Evolutionary conservation across 2,888 invertebrate genomes (phyloP).

Genomic region (Crepidodera aurea): DNA sequence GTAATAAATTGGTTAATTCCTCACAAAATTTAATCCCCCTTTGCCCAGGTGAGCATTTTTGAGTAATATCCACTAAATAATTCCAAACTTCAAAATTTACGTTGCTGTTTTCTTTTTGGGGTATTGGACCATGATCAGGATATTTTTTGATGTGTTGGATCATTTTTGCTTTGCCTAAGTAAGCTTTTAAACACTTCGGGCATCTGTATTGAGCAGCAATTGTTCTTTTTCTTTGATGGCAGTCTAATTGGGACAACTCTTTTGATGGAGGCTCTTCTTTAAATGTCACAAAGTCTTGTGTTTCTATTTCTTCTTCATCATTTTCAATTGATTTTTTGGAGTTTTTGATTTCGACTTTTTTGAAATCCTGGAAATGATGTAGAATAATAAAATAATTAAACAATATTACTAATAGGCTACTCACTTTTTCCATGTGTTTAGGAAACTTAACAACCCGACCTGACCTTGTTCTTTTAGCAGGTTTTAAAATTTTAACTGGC

Average conservation of each 20-base stretch:
- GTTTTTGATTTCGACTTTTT: slow-evolving; percentile 52
- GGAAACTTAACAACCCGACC: slow-evolving; percentile 57
- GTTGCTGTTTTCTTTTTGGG: slow-evolving; percentile 43
- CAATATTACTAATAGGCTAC: slow-evolving; percentile 9
- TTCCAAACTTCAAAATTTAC: slow-evolving; percentile 57
- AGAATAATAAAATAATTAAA: slow-evolving; percentile 5
- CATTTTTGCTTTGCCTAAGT: slow-evolving; percentile 69
- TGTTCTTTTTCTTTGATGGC: slow-evolving; percentile 56
- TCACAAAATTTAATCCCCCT: slow-evolving; percentile 55
- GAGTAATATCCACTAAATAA: slow-evolving; percentile 54
- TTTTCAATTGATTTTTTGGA: slow-evolving; percentile 27
- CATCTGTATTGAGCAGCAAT: slow-evolving; percentile 67
- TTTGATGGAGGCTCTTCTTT: slow-evolving; percentile 43
- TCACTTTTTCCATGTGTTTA: slow-evolving; percentile 53
- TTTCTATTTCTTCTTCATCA: slow-evolving; percentile 49
- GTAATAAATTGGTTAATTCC: slow-evolving; percentile 55
- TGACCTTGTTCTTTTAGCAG: slow-evolving; percentile 53
- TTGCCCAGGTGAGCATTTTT: slow-evolving; percentile 51
- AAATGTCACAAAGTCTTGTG: slow-evolving; percentile 50
- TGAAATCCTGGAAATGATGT: slow-evolving; percentile 50
- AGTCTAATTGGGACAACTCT: slow-evolving; percentile 28
- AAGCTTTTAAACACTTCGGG: slow-evolving; percentile 71
- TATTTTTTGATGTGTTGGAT: slow-evolving; percentile 69
- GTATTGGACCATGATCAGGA: slow-evolving; percentile 67
- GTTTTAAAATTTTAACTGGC: slow-evolving; percentile 38